A percentile compares a stretch with the other conserved stretches of the same genome.
These are phyloP conservation scores for Patiria pectinifera DNA, from an alignment of 53 echinoderm and acorn worm species.

Conservation along the genomic window DNA sequence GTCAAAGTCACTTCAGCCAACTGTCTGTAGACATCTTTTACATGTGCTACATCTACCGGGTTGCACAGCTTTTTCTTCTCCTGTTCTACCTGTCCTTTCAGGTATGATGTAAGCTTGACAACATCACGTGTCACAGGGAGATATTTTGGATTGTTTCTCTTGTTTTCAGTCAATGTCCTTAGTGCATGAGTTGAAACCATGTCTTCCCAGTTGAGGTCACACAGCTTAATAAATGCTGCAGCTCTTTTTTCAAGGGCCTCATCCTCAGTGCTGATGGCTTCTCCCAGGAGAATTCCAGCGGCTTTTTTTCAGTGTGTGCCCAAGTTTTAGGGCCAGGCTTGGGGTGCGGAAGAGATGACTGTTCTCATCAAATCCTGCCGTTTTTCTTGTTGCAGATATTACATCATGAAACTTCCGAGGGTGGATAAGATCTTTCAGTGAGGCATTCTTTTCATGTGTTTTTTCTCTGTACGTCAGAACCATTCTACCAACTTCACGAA, in stretches of 20 bases:
- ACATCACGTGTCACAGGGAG: constrained; percentile 80
- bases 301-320: constrained; percentile 64
- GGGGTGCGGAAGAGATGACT: constrained; percentile 56
- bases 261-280: constrained; percentile 49
- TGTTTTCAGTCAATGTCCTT: constrained; percentile 72
- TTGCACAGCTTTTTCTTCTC: not conserved
- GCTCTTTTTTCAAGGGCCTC: constrained; percentile 22
- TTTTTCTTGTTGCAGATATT: constrained; percentile 31
- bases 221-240: constrained; percentile 43
- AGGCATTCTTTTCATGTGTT: constrained; percentile 55
- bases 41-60: not conserved
- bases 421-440: constrained; percentile 55
- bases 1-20: constrained; percentile 65
- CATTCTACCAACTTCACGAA: constrained; percentile 55
- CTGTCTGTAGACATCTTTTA: constrained; percentile 48
- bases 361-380: constrained; percentile 45
- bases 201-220: constrained; percentile 50
- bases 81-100: constrained; percentile 56
- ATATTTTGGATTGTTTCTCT: constrained; percentile 68
- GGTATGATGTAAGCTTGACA: constrained; percentile 66
- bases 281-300: constrained; percentile 42
- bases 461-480: constrained; percentile 44
- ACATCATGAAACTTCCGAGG: constrained; percentile 55
- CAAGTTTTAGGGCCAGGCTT: constrained; percentile 63
- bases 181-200: constrained; percentile 75